A percentile compares a stretch with the other conserved stretches of the same genome.
Evolutionary conservation across 2,888 invertebrate genomes (phyloP).

Genomic region (Sabatieria punctata): DNA sequence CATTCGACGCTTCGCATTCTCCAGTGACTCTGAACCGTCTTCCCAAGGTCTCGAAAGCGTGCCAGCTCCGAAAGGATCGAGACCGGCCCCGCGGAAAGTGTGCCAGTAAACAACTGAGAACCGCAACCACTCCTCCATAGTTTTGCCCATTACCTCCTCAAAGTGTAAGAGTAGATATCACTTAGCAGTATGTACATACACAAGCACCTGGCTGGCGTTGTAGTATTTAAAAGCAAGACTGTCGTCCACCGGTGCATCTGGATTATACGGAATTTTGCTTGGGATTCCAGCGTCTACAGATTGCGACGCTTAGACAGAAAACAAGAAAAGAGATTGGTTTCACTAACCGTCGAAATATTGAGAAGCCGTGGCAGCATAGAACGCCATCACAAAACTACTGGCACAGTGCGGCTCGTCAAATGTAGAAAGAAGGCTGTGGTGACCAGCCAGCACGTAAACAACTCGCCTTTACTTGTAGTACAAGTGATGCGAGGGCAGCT

Average conservation of each 20-base stretch:
- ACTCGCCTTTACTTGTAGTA: too few relatives aligned
- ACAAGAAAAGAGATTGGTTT: too few relatives aligned
- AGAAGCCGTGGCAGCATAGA: not conserved
- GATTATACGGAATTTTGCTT: constrained; percentile 42
- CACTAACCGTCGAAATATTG: constrained; percentile 1
- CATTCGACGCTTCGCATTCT: constrained; percentile 44
- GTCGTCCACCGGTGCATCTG: constrained; percentile 40
- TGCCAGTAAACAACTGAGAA: constrained; percentile 45
- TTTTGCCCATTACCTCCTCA: constrained; percentile 39
- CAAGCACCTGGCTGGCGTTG: constrained; percentile 39
- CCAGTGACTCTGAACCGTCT: constrained; percentile 42
- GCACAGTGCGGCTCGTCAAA: too few relatives aligned
- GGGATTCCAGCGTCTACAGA: constrained; percentile 1
- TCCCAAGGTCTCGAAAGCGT: constrained; percentile 43
- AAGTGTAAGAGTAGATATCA: not conserved
- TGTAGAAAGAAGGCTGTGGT: too few relatives aligned
- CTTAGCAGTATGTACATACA: not conserved
- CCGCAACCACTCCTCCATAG: constrained; percentile 50
- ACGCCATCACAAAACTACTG: not conserved
- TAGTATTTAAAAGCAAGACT: constrained; percentile 44
- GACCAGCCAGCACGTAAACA: too few relatives aligned
- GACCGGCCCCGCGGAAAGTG: constrained; percentile 37
- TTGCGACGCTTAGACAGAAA: too few relatives aligned
- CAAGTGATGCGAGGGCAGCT: too few relatives aligned
- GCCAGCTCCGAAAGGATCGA: constrained; percentile 38